A percentile compares a stretch with the other conserved stretches of the same genome.
phyloP scores from a whole-genome alignment of 1,140 invertebrate species.

The Sesamia nonagrioides region DNA sequence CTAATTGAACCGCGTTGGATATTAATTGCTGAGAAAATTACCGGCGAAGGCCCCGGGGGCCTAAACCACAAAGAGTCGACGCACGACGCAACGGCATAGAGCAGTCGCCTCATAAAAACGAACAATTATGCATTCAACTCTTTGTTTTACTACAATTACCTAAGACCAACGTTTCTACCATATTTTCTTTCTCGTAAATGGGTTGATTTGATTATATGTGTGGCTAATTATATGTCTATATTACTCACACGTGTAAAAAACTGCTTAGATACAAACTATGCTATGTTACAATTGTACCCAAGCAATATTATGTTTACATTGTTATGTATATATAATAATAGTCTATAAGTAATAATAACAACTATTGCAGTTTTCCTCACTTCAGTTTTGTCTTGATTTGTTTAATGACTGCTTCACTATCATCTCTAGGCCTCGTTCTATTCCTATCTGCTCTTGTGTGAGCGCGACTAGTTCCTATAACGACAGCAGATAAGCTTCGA shows the following conservation, averaged over 20 bases:
- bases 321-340: background rate
- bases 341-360: no score
- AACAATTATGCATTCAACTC: constrained; percentile 73
- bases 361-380: constrained; percentile 21
- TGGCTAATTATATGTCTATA: constrained; percentile 51
- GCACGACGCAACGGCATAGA: constrained; percentile 56
- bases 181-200: constrained; percentile 65
- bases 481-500: background rate
- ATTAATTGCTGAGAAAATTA: constrained; percentile 84
- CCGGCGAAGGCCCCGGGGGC: constrained; percentile 66
- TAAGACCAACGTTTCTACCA: constrained; percentile 63
- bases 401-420: constrained; percentile 9
- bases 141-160: constrained; percentile 71
- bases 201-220: constrained; percentile 54
- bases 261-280: constrained; percentile 2
- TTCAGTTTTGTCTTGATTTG: constrained; percentile 5
- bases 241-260: constrained; percentile 48
- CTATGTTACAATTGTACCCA: background rate
- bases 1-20: constrained; percentile 71
- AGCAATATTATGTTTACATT: no score
- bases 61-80: constrained; percentile 73
- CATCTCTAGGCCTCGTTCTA: background rate
- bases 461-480: background rate
- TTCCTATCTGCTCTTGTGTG: background rate
- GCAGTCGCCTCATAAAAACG: constrained; percentile 70